Conservation (phyloP, 2,888 invertebrate species). For the Hyles lineata region DNA sequence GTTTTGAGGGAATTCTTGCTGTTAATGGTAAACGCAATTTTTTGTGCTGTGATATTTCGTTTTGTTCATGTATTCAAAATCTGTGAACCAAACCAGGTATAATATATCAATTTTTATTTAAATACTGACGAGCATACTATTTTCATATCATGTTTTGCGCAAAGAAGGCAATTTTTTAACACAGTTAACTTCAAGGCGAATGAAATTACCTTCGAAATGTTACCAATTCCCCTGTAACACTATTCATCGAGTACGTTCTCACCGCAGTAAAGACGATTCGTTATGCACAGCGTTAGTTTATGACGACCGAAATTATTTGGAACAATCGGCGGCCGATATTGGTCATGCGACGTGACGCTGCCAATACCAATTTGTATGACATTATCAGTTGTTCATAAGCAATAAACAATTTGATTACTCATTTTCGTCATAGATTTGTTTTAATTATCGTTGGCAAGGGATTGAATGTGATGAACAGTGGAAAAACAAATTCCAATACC, state of each 20-base stretch:
- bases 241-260: not conserved
- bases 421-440: not conserved
- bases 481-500: not conserved
- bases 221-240: not conserved
- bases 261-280: slow-evolving; percentile 47
- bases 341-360: slow-evolving; percentile 42
- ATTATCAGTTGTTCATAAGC: not conserved
- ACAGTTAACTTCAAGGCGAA: no score
- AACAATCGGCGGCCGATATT: slow-evolving; percentile 56
- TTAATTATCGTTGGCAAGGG: not conserved
- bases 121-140: no score
- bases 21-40: no score
- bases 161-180: no score
- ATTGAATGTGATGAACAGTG: not conserved
- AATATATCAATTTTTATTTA: no score
- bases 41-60: no score
- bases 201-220: not conserved
- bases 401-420: not conserved
- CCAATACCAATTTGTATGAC: not conserved
- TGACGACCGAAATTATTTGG: slow-evolving; percentile 55
- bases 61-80: no score
- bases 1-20: not conserved
- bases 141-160: no score
- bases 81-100: no score
- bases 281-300: slow-evolving; percentile 58